These are phyloP conservation scores for Hybognathus amarus DNA, from an alignment of 2,797 vertebrate species.

Conservation along the genomic window DNA sequence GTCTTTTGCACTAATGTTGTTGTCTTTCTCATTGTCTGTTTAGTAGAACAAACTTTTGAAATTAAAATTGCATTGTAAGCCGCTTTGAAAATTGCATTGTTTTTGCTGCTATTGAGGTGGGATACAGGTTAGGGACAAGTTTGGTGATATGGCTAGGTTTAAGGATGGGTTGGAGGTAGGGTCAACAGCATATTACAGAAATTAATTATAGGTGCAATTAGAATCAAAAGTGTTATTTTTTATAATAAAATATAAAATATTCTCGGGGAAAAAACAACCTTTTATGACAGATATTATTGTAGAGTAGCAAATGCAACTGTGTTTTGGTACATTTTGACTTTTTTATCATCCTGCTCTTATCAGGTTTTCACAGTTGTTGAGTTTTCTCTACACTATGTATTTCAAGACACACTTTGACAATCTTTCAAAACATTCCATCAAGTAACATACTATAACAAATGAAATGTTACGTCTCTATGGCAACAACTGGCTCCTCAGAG, in stretches of 20 bases:
- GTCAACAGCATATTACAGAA: not conserved
- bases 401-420: not conserved
- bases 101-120: no score
- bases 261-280: not conserved
- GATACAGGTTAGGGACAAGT: no score
- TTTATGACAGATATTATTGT: not conserved
- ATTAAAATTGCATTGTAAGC: not conserved
- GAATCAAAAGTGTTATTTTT: not conserved
- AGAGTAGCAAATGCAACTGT: not conserved
- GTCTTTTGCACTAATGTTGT: not conserved
- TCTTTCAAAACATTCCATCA: constrained; percentile 16
- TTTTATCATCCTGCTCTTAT: not conserved
- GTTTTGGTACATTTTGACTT: not conserved
- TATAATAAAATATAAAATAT: not conserved
- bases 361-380: not conserved
- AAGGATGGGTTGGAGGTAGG: no score
- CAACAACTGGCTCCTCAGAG: not conserved
- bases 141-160: no score
- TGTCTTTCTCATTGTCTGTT: not conserved
- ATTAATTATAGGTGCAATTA: not conserved
- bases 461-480: not conserved
- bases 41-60: not conserved
- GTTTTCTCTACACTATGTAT: not conserved
- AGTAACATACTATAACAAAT: not conserved
- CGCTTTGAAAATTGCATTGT: no score